These are phyloP conservation scores for Vulpes ferrilata DNA, from an alignment of 2,113 vertebrate species.

Conservation along the genomic window DNA sequence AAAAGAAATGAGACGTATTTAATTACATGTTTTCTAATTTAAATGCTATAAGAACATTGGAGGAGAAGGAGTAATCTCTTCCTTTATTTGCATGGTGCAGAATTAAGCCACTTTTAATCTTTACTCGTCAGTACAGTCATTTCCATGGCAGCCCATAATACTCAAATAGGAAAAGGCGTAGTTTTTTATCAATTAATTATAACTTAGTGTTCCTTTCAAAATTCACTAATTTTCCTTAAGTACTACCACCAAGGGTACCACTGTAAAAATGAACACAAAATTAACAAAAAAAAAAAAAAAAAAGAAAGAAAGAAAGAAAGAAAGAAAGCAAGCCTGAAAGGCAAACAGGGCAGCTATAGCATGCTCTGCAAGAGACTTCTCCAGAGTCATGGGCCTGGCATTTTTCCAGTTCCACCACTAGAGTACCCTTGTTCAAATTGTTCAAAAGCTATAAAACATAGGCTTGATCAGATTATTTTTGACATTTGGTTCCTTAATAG, in stretches of 20 bases:
- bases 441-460: neutral
- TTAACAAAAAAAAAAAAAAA: neutral
- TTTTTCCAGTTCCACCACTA: neutral
- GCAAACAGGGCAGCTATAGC: accelerated
- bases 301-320: too few species aligned
- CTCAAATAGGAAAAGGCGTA: neutral
- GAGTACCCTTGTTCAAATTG: neutral
- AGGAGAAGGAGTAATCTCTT: neutral
- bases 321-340: neutral
- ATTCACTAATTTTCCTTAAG: neutral
- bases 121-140: neutral
- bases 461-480: neutral
- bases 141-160: neutral
- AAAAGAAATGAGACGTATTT: neutral
- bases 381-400: accelerated
- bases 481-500: neutral
- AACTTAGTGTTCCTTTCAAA: neutral
- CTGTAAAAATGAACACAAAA: neutral
- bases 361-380: neutral
- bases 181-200: neutral
- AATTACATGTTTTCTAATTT: neutral
- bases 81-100: neutral
- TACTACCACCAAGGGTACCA: neutral
- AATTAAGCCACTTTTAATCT: constrained; percentile 3
- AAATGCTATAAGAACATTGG: neutral